Evolutionary conservation across 2,888 invertebrate genomes (phyloP), one percentile per base, ranked within the genome.

Genomic region (Dicyrtomina minuta): DNA sequence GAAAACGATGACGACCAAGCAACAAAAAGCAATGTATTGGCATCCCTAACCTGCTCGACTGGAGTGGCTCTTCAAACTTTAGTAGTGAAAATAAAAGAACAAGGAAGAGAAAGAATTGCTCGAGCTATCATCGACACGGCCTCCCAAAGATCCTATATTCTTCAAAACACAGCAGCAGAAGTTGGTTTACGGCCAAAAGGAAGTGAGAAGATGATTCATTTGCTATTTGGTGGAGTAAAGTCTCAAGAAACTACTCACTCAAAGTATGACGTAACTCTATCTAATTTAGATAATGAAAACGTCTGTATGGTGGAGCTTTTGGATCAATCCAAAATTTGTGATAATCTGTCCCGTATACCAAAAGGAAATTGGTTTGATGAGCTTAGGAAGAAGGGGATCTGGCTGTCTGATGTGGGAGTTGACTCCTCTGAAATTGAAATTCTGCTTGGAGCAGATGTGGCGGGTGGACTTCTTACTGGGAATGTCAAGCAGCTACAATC

Each of bases 191-290:
- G 20, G 4, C 24, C 41, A 22, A 27, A 39, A 27, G 65, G 55
- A 12, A 27, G 20, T 10, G 33, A 33, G n/a, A 26, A 26, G 5
- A 22, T 59, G 2, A 46, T 43, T 5, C 56, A 66, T 22, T 15
- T 6, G 20, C 24, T 68, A 1, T 68, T 68, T 61, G 68, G 68
- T 49, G 68, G 68, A 20, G 15, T 49, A 4, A 20, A 53, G 4
- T 24, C 49, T 2, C n/a, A 39, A 2, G 41, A 20, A 2, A 13
- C 39, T 22, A 1, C n/a, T 17, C 53, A 60, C n/a, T 13, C n/a
- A 33, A 49, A 26, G 0, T 53, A 39, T 24, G 22, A 51, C 0
- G 26, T 68, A 1, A 33, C 33, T 3, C 6, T 68, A 17, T 39
- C n/a, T 5, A 62, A 53, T 33, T 1, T 44, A 1, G 26, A 24